Evolutionary conservation across 92 coral and sea anemone genomes (phyloP).

Genomic region (Muricea muricata): DNA sequence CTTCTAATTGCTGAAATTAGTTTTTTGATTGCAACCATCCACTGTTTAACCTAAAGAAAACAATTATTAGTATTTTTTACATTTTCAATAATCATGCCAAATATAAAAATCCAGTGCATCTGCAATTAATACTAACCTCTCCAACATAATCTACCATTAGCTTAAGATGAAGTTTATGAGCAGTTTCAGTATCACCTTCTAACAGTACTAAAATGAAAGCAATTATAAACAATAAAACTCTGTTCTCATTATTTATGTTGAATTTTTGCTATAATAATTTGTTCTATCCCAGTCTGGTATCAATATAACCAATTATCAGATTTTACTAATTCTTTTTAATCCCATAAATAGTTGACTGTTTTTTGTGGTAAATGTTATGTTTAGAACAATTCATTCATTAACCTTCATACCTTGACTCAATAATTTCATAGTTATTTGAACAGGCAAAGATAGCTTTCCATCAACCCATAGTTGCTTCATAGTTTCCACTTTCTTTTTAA

Average conservation of each 20-base stretch:
- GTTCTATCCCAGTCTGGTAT: too few relatives aligned
- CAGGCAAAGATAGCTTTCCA: constrained; percentile 83
- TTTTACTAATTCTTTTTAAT: too few relatives aligned
- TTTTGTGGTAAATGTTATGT: too few relatives aligned
- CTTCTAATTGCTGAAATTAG: constrained; percentile 76
- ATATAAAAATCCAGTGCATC: neutral
- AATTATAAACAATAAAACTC: too few relatives aligned
- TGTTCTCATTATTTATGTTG: too few relatives aligned
- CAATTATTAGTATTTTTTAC: neutral
- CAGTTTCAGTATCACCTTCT: constrained; percentile 80
- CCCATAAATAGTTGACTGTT: too few relatives aligned
- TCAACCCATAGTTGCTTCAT: constrained; percentile 91
- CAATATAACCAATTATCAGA: too few relatives aligned
- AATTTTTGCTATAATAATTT: too few relatives aligned
- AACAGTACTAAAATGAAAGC: constrained; percentile 76
- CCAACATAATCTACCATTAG: constrained; percentile 94
- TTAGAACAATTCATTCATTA: too few relatives aligned
- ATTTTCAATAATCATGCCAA: too few relatives aligned
- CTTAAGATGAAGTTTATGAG: constrained; percentile 88
- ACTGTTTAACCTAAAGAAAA: constrained; percentile 84
- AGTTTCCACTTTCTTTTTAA: constrained; percentile 77
- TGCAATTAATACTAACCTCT: constrained; percentile 66
- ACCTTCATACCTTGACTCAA: constrained; percentile 94
- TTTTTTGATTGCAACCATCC: constrained; percentile 98
- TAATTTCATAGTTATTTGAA: constrained; percentile 85